Base-by-base conservation (phyloP, 2,113 vertebrate genomes). In the Oriolus oriolus region DNA sequence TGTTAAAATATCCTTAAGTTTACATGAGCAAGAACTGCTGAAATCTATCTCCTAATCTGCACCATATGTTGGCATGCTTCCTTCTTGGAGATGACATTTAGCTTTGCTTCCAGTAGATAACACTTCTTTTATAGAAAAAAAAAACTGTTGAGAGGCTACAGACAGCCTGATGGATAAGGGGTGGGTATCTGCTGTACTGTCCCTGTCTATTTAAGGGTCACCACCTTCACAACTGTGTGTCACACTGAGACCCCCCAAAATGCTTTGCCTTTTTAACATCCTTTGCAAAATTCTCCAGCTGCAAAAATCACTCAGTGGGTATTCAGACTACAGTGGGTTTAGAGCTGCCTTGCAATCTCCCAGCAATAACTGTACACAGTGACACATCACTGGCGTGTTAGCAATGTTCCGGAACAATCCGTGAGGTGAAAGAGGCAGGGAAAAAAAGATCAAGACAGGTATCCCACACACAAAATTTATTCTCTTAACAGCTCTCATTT, bases 31-130 rank as follows among this genome's bases (percentile, higher is more conserved):
- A 87, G 63, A 84, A 20, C 17, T 74, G 60, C 24, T 65, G 61
- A 65, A 81, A 70, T 41, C 10, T 66, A 35, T 60, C 52, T 85
- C 42, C 70, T 88, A 71, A 90, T 79, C 23, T 66, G 52, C 33
- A 54, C 88, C 52, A 45, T 14, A 75, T 71, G 85, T 82, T 79
- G 70, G 82, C 93, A 31, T 10, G 17, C 4, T 30, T 52, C 77
- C 31, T 65, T 56, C 73, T 77, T 24, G 31, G 45, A 84, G 60
- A 61, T n/a, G 50, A 45, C 39, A 64, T 68, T 82, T 87, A 63
- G 42, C 69, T 89, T 78, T 75, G 50, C 61, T 88, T 85, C 42
- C 85, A 84, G 30, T n/a, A 75, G 69, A 33, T 59, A 68, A 42
- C 23, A 30, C 54, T 66, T 57, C 19, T 61, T 82, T 59, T 21